phyloP scores from a whole-genome alignment of 2,888 invertebrate species.

The Thumatha senex region DNA sequence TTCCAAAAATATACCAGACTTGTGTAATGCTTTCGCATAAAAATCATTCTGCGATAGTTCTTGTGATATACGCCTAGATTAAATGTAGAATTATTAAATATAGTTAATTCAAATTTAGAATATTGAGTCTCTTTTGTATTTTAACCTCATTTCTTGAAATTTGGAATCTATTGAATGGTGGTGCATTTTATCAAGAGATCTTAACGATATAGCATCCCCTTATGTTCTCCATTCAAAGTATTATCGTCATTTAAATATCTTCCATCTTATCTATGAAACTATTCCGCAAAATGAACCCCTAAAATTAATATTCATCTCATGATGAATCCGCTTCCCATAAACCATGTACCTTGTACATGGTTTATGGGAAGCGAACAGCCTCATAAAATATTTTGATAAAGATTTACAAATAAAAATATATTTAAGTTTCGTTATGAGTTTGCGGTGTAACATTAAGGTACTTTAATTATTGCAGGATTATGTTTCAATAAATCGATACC shows the following conservation, averaged over 20 bases:
- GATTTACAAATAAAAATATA: conserved; percentile 25
- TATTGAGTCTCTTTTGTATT: background rate
- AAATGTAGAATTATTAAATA: too few relatives aligned
- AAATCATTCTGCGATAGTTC: too few relatives aligned
- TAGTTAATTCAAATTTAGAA: too few relatives aligned
- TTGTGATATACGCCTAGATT: too few relatives aligned
- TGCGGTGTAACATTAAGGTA: conserved; percentile 56
- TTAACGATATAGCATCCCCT: conserved; percentile 23
- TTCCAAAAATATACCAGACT: too few relatives aligned
- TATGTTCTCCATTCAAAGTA: conserved; percentile 31
- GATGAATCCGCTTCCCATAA: conserved; percentile 39
- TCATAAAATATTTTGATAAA: conserved; percentile 54
- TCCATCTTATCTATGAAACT: conserved; percentile 37
- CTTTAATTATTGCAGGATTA: conserved; percentile 50
- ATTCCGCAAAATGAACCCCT: conserved; percentile 40
- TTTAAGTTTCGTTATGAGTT: conserved; percentile 47
- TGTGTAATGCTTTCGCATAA: too few relatives aligned
- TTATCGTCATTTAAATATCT: conserved; percentile 26
- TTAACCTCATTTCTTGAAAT: conserved; percentile 2
- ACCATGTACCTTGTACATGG: conserved; percentile 41
- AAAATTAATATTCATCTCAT: conserved; percentile 59
- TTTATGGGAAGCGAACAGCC: conserved; percentile 57
- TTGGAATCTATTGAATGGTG: conserved; percentile 9
- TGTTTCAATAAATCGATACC: too few relatives aligned
- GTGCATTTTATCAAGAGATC: conserved; percentile 21